These are phyloP conservation scores for Dusona sp. DNA, from an alignment of 2,888 invertebrate genomes.

Conservation along the genomic window DNA sequence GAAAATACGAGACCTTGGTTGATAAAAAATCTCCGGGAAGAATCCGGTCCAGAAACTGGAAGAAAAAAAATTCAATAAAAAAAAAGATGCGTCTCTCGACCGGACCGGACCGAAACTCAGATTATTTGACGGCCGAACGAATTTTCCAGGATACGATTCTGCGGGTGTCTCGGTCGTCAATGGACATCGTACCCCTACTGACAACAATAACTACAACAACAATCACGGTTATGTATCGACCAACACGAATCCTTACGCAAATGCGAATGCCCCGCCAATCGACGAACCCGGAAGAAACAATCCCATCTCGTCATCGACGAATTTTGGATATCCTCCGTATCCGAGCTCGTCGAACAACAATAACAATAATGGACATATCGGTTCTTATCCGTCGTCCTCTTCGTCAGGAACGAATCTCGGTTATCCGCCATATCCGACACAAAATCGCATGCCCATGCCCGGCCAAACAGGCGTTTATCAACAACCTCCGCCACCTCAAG, in stretches of 20 bases:
- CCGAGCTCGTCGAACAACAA: conserved; percentile 72
- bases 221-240: conserved; percentile 71
- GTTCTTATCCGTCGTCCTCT: conserved; percentile 55
- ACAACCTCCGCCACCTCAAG: conserved; percentile 61
- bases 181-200: conserved; percentile 74
- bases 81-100: conserved; percentile 1
- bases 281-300: conserved; percentile 70
- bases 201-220: conserved; percentile 61
- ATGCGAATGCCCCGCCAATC: conserved; percentile 81
- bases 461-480: conserved; percentile 72
- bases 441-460: conserved; percentile 79
- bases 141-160: conserved; percentile 82
- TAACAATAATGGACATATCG: conserved; percentile 73
- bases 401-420: conserved; percentile 73
- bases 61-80: not conserved
- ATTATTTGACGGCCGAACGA: conserved; percentile 24
- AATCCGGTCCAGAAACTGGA: not conserved
- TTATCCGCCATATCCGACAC: conserved; percentile 80
- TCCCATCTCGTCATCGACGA: conserved; percentile 74
- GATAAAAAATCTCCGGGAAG: not conserved
- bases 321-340: conserved; percentile 79
- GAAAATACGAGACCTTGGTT: not conserved
- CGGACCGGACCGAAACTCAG: not conserved
- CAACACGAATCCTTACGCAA: conserved; percentile 80
- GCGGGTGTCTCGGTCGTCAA: conserved; percentile 80